Conservation (phyloP, 2,113 vertebrate species). For the Epinephelus cyanopodus region DNA sequence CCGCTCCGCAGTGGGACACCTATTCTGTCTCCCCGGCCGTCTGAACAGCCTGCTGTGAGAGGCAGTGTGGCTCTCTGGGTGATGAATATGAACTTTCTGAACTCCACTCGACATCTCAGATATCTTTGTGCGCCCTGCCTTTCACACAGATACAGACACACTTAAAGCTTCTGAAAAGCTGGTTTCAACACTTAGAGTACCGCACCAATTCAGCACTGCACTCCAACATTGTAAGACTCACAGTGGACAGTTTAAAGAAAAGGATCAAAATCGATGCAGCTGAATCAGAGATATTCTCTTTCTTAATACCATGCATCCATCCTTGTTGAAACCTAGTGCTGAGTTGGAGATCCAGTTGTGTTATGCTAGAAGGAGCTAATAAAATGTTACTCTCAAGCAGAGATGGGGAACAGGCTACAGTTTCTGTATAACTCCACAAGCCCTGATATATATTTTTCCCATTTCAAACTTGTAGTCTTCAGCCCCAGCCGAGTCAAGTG, state of each 20-base stretch:
- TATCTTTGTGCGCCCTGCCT: slow-evolving; percentile 5
- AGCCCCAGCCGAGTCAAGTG: too few species aligned
- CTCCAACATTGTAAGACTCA: background rate
- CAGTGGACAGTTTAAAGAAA: background rate
- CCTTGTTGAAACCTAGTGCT: background rate
- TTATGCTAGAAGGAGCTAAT: background rate
- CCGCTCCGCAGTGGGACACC: background rate
- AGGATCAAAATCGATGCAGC: background rate
- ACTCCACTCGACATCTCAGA: slow-evolving; percentile 28
- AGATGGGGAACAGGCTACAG: background rate
- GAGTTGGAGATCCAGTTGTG: background rate
- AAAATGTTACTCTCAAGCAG: background rate
- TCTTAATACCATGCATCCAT: background rate
- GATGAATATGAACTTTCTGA: slow-evolving; percentile 57
- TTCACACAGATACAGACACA: background rate
- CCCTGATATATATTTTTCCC: background rate
- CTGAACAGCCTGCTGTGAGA: slow-evolving; percentile 29
- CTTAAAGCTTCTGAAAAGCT: slow-evolving; percentile 10
- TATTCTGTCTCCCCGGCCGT: background rate
- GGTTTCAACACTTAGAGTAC: background rate
- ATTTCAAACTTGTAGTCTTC: too few species aligned
- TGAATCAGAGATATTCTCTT: too few species aligned
- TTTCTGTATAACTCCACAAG: background rate
- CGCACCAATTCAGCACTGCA: background rate
- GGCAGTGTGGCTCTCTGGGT: slow-evolving; percentile 5